Evolutionary conservation across 2,888 invertebrate species (phyloP), one percentile per base, ranked within the genome.

Genomic region (Cosmopolites sordidus): DNA sequence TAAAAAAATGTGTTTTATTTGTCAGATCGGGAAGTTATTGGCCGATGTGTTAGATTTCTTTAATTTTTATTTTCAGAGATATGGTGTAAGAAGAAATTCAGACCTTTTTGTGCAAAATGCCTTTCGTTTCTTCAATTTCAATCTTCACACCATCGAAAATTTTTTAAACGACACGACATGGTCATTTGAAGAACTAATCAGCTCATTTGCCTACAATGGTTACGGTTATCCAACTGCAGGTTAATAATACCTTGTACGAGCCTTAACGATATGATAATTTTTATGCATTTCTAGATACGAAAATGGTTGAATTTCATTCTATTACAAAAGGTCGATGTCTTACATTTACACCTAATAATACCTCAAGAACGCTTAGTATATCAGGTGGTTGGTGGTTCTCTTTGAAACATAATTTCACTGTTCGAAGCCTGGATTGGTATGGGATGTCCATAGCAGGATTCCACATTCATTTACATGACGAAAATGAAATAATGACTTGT

Each of bases 121-220:
- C 11, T 66, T 66, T 43, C 16, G 18, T 2, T 60, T 74, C 18
- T 86, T 82, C 70, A 78, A 82, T 42, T 86, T 80, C 68, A 74
- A 75, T 0, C 72, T 74, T n/a, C 65, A 74, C 1, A 73, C 76
- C 0, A 64, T 86, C 17, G 75, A 79, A 2, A 75, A 81, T 2
- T 76, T 86, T 37, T 83, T 85, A 74, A 70, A 77, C 0, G 79
- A 82, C 37, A 77, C 82, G 11, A 84, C 84, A 0, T 85, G 78
- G 60, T 71, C 71, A 0, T 65, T 74, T 2, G 59, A 70, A 0
- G 85, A 86, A 51, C 77, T 80, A 37, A 78, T 85, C 51, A 70
- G 75, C 4, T 71, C 77, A 29, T 80, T 76, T 56, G 83, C 80
- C 0, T 75, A 84, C n/a, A 74, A 78, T 58, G 75, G 76, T 6